Evolutionary conservation across 30 jellyfish, hydroid and myxozoan species (phyloP).

Genomic region (Mastigias papua): DNA sequence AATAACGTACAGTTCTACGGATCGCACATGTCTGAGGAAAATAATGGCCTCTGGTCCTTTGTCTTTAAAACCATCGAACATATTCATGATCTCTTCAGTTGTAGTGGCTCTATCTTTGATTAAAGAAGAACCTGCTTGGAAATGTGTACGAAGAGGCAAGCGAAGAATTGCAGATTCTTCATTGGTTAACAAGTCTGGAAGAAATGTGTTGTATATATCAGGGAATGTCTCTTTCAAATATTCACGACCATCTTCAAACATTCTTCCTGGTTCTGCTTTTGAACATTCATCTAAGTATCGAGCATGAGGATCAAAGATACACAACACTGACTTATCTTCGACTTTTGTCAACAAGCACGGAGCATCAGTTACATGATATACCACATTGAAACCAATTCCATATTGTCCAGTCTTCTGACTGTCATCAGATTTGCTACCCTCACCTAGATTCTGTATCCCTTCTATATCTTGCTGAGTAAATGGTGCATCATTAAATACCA

Average conservation of each 20-base stretch:
- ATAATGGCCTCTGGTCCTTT: constrained; percentile 53
- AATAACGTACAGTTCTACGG: constrained; percentile 27
- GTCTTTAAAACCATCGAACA: constrained; percentile 30
- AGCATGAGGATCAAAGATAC: constrained; percentile 85
- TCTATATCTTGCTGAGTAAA: constrained; percentile 66
- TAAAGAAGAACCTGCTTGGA: constrained; percentile 42
- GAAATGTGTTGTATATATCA: constrained; percentile 42
- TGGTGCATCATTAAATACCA: constrained; percentile 70
- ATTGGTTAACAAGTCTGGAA: constrained; percentile 25
- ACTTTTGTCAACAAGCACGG: constrained; percentile 70
- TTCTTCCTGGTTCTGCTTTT: constrained; percentile 70
- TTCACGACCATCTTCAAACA: constrained; percentile 68
- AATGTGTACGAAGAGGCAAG: constrained; percentile 66
- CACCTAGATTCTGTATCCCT: constrained; percentile 81
- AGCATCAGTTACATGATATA: constrained; percentile 79
- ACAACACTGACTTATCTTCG: constrained; percentile 38
- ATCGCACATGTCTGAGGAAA: constrained; percentile 42
- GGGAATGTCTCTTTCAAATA: constrained; percentile 24
- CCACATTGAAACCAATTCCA: constrained; percentile 93
- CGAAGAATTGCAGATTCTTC: constrained; percentile 74
- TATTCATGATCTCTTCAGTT: constrained; percentile 18
- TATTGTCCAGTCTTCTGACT: constrained; percentile 82
- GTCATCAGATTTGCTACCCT: constrained; percentile 73
- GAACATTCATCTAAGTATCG: constrained; percentile 59
- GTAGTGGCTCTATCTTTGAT: constrained; percentile 31